A percentile compares a stretch with the other conserved stretches of the same genome.
Conservation (phyloP, 2,888 invertebrate species). For the Lepetodrilus schrolli region DNA sequence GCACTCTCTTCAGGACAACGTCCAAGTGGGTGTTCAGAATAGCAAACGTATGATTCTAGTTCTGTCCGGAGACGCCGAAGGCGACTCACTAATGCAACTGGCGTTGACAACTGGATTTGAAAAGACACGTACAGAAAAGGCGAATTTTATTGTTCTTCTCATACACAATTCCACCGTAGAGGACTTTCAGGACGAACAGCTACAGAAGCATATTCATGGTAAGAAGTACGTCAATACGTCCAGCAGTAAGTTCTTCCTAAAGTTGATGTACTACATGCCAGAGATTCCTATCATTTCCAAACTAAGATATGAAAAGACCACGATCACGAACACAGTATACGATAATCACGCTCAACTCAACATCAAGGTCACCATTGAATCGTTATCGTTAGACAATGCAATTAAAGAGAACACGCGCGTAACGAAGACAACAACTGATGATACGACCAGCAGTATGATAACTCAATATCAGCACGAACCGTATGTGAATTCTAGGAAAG, state of each 20-base stretch:
- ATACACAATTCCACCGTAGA: neutral
- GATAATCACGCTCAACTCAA: neutral
- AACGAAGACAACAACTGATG: too few species aligned
- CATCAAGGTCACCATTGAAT: neutral
- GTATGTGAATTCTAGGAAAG: neutral
- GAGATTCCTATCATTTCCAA: neutral
- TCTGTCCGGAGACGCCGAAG: neutral
- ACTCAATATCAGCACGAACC: neutral
- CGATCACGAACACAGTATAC: neutral
- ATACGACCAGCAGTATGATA: neutral
- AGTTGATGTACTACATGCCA: slow-evolving; percentile 6
- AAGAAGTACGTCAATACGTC: neutral
- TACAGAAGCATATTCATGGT: slow-evolving; percentile 6
- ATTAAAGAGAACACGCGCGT: too few species aligned
- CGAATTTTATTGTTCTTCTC: neutral
- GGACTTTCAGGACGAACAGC: neutral
- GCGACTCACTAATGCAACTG: neutral
- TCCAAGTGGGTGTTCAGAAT: neutral
- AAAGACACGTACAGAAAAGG: neutral
- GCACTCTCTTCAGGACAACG: neutral
- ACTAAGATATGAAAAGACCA: neutral
- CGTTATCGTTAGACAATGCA: too few species aligned
- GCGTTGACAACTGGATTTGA: neutral
- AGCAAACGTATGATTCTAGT: slow-evolving; percentile 7
- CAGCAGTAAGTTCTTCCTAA: neutral